These are phyloP conservation scores for Oostethus manadensis DNA, from an alignment of 2,113 vertebrate species.

Conservation along the genomic window DNA sequence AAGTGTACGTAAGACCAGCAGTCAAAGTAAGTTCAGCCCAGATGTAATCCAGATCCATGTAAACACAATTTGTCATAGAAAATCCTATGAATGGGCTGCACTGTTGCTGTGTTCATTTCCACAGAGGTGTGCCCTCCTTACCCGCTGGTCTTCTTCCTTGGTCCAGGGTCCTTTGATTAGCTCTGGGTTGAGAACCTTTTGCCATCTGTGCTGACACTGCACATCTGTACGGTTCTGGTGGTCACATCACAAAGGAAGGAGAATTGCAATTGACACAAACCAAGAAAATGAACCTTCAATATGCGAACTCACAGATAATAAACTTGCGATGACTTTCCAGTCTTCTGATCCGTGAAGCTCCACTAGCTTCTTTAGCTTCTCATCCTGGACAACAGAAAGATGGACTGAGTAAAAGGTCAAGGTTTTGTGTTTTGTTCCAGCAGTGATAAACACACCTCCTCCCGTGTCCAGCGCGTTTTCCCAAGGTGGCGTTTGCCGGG, in stretches of 20 bases:
- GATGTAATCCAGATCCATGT: no score
- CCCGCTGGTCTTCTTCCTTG: constrained; percentile 98
- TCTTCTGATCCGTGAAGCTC: constrained; percentile 95
- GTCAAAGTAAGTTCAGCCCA: no score
- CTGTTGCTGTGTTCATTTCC: neutral
- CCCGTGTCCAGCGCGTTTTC: constrained; percentile 96
- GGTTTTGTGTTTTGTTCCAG: neutral
- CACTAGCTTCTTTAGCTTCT: constrained; percentile 94
- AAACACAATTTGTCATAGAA: no score
- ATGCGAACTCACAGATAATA: constrained; percentile 83
- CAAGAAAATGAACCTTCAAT: no score
- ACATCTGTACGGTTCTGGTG: constrained; percentile 93
- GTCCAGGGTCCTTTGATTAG: constrained; percentile 99
- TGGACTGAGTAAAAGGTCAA: neutral
- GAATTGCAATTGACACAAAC: neutral
- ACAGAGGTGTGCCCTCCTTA: constrained; percentile 57
- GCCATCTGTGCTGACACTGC: constrained; percentile 98
- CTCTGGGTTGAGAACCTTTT: constrained; percentile 97
- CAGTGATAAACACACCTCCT: constrained; percentile 78
- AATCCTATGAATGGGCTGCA: no score
- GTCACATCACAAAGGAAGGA: neutral
- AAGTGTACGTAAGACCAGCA: no score
- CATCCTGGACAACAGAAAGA: constrained; percentile 77
- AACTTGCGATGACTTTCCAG: constrained; percentile 96
- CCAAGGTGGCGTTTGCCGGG: constrained; percentile 90